Base-by-base conservation (phyloP, 2,888 invertebrate genomes). In the Hololepta plana region DNA sequence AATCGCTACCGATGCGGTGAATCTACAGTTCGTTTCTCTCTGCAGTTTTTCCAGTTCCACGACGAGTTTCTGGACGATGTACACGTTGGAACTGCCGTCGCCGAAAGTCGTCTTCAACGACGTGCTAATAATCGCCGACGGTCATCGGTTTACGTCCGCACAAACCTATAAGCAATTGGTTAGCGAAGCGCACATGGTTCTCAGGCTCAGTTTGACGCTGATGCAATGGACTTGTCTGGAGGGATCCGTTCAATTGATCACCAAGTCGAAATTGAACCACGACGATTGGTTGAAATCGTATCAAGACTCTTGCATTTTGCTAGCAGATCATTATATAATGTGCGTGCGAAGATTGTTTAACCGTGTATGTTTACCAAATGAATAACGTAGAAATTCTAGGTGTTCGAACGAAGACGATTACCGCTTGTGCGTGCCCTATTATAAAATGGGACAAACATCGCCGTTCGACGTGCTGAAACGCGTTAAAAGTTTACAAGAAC, bases 141-240 rank as follows among this genome's bases (percentile, higher is more conserved):
- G 63, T 21, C 70, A 72, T 43, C 62, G 67, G 28, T 60, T 60
- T 27, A 62, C 68, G 1, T 72, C 71, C 35, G 64, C 70, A 2
- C 61, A 67, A 19, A 72, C 73, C 2, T 79, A 77, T 43, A 62
- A 68, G 31, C 74, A 77, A 47, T 54, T 82, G 28, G 53, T 80
- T 42, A 66, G 68, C 38, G 80, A 81, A 50, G 73, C 73, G 4
- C 74, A 76, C 43, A 62, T 74, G 36, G 64, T 77, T 38, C 50
- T 80, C 10, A 53, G 68, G 30, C 45, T 61, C 14, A 51, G 56
- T 2, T 17, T 8, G 17, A 7, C n/a, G 17, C 45, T 62, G 21
- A 47, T 58, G 20, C 42, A 45, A 32, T 55, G 52, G 51, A 33
- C 38, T n/a, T 38, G 45, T 25, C 40, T 40, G 3, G 53, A 53